Evolutionary conservation across 2,113 vertebrate genomes (phyloP).

Genomic region (Falco punctatus): DNA sequence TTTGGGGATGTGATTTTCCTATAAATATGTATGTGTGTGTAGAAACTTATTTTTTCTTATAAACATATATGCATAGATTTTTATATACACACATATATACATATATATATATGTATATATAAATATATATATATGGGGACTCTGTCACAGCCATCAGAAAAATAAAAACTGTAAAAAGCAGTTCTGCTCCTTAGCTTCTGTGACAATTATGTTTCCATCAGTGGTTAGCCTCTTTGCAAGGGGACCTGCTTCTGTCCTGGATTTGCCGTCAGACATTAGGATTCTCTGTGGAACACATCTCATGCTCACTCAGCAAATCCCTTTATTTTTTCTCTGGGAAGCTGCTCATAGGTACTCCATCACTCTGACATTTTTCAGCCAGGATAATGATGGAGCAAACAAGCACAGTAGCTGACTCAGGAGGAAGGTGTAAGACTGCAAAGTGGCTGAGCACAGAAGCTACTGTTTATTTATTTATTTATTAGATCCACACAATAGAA

Average conservation of each 20-base stretch:
- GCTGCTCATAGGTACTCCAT: conserved; percentile 67
- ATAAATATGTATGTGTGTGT: background rate
- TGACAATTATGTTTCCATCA: background rate
- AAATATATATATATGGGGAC: accelerated
- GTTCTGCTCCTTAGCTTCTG: background rate
- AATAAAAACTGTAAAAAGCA: background rate
- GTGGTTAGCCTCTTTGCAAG: background rate
- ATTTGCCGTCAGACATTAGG: conserved; percentile 52
- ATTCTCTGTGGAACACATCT: conserved; percentile 45
- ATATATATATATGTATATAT: too few species aligned
- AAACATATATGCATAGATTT: background rate
- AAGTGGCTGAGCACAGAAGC: conserved; percentile 8
- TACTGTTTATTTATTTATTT: background rate
- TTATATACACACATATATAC: too few species aligned
- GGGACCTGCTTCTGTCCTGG: background rate
- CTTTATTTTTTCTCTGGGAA: conserved; percentile 47
- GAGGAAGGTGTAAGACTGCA: conserved; percentile 41
- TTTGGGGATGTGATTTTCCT: background rate
- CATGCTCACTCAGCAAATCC: conserved; percentile 59
- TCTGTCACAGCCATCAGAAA: background rate
- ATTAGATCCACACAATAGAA: background rate
- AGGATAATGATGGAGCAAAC: conserved; percentile 67
- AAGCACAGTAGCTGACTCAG: conserved; percentile 70
- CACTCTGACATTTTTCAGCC: conserved; percentile 71
- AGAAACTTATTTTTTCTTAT: background rate